phyloP scores from a whole-genome alignment of 2,888 invertebrate species.

The Lordiphosa fenestrarum region DNA sequence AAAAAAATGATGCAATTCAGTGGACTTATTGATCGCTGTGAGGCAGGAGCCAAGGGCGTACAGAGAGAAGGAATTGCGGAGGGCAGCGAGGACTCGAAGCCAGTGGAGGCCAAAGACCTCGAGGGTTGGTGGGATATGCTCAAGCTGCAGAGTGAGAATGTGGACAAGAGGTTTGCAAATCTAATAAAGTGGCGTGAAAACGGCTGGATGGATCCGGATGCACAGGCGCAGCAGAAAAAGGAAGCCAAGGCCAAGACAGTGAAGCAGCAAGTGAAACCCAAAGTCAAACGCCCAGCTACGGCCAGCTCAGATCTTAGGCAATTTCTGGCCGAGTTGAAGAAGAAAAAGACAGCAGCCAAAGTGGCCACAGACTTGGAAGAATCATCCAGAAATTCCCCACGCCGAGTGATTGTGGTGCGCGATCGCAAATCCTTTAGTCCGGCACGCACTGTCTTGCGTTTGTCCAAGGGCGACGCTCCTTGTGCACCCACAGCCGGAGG shows the following conservation, averaged over 20 bases:
- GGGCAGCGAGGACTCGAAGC: constrained; percentile 69
- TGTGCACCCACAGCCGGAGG: constrained; percentile 16
- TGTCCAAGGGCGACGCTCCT: constrained; percentile 31
- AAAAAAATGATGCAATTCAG: constrained; percentile 89
- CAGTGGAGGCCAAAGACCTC: constrained; percentile 83
- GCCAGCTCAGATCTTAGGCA: constrained; percentile 59
- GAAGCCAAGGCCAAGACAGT: constrained; percentile 31
- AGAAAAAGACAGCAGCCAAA: constrained; percentile 27
- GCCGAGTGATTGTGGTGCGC: constrained; percentile 42
- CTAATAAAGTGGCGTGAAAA: constrained; percentile 73
- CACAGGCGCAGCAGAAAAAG: neutral
- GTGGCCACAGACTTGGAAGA: no score
- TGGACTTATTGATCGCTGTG: constrained; percentile 81
- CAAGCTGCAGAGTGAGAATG: constrained; percentile 79
- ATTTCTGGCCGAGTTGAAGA: constrained; percentile 53
- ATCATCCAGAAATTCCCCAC: constrained; percentile 12
- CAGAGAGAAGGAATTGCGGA: constrained; percentile 31
- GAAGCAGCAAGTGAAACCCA: constrained; percentile 10
- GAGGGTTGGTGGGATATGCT: constrained; percentile 86
- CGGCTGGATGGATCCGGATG: constrained; percentile 77
- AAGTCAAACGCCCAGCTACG: constrained; percentile 41
- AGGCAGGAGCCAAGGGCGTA: constrained; percentile 55
- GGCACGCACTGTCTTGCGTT: constrained; percentile 44
- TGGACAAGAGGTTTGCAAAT: constrained; percentile 76
- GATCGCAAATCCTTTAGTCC: constrained; percentile 58